Percentiles rank a stretch among this genome's conserved stretches.
phyloP scores from a whole-genome alignment of 2,888 invertebrate species.

The Tethea ocularis region DNA sequence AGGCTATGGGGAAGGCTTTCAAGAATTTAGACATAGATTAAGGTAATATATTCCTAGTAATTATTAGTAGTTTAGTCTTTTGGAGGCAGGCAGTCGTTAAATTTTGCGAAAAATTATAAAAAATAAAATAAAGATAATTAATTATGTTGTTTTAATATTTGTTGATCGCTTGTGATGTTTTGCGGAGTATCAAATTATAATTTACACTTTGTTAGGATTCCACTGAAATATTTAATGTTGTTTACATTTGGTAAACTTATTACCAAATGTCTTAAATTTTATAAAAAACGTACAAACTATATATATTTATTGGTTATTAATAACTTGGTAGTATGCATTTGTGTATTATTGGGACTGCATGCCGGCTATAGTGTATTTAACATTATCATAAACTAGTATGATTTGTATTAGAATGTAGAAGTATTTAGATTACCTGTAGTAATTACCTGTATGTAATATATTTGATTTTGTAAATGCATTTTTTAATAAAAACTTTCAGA shows the following conservation, averaged over 20 bases:
- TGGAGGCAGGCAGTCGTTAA: not conserved
- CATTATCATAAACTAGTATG: not conserved
- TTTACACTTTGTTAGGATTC: too few species aligned
- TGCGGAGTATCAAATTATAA: too few species aligned
- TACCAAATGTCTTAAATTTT: not conserved
- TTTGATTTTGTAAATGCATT: not conserved
- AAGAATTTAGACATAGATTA: conserved; percentile 89
- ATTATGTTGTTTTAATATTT: too few species aligned
- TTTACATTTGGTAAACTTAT: not conserved
- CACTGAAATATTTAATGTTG: too few species aligned
- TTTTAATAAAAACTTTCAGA: not conserved
- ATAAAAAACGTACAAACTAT: not conserved
- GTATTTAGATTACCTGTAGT: not conserved
- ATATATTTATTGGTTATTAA: not conserved
- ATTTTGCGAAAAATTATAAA: not conserved
- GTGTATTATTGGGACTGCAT: not conserved
- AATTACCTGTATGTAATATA: not conserved
- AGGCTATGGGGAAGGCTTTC: conserved; percentile 87
- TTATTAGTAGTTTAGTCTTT: too few species aligned
- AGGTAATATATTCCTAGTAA: conserved; percentile 9
- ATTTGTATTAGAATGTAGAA: not conserved
- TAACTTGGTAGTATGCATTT: not conserved
- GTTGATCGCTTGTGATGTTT: too few species aligned
- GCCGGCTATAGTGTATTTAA: not conserved
- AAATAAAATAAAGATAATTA: too few species aligned